Evolutionary conservation across 2,797 vertebrate genomes (phyloP).

Genomic region (Mormyrus proboscirostris): DNA sequence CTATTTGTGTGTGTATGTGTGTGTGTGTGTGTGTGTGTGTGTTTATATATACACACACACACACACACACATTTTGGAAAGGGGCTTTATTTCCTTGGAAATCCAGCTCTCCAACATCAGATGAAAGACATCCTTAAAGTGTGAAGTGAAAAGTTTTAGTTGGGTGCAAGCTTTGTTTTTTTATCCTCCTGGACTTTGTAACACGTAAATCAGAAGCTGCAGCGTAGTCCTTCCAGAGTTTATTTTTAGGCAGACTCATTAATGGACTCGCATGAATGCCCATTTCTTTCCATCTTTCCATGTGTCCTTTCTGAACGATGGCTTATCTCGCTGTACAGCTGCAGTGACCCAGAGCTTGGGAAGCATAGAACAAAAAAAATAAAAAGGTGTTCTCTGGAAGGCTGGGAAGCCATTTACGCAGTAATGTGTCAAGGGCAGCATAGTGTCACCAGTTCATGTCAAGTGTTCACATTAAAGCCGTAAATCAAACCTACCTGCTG

Average conservation of each 20-base stretch:
- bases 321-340: not conserved
- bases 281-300: constrained; percentile 5
- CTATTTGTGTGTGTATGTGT: not conserved
- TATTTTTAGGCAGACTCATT: constrained; percentile 11
- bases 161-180: not conserved
- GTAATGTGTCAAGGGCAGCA: not conserved
- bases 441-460: not conserved
- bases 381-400: not conserved
- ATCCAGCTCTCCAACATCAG: not conserved
- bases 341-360: not conserved
- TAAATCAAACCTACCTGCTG: not conserved
- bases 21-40: too few relatives aligned
- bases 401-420: not conserved
- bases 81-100: not conserved
- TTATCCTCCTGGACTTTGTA: not conserved
- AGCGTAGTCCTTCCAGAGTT: not conserved
- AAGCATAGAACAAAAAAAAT: not conserved
- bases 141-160: not conserved
- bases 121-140: not conserved
- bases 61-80: not conserved
- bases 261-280: constrained; percentile 7
- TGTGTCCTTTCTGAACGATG: not conserved
- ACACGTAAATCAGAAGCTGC: not conserved
- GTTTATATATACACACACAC: not conserved
- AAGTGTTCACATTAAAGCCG: not conserved